Percentiles rank a stretch among this genome's conserved stretches.
phyloP scores from a whole-genome alignment of 2,797 vertebrate species.

The Okamejei kenojei region DNA sequence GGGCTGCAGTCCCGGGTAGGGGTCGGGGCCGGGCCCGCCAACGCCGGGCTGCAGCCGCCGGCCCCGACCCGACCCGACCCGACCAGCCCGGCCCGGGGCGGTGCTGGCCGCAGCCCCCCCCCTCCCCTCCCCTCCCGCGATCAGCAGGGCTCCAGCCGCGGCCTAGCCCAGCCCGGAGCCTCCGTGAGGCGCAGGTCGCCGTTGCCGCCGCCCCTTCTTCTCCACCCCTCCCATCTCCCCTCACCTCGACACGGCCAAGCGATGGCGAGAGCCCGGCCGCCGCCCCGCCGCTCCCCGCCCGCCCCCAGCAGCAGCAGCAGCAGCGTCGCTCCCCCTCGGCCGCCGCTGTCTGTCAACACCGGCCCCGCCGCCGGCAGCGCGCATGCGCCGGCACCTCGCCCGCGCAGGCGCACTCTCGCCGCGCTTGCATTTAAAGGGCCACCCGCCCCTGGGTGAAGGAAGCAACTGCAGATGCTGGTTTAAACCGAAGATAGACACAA shows the following conservation, averaged over 20 bases:
- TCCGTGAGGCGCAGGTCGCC: too few species aligned
- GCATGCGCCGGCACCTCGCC: not conserved
- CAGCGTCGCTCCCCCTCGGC: not conserved
- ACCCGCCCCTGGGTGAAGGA: too few species aligned
- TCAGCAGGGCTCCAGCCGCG: not conserved
- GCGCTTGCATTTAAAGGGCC: too few species aligned
- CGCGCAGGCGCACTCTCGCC: not conserved
- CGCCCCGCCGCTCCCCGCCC: not conserved
- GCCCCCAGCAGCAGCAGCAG: not conserved
- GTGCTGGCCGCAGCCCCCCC: not conserved
- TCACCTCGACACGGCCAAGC: not conserved
- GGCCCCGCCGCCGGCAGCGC: not conserved
- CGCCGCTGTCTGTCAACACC: slow-evolving; percentile 8
- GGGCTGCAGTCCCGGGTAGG: too few species aligned
- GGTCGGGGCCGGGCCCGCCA: not conserved
- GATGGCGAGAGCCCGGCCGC: too few species aligned
- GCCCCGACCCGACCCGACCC: not conserved
- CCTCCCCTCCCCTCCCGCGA: not conserved
- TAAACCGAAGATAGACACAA: too few species aligned
- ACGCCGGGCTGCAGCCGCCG: not conserved
- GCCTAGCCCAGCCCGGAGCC: not conserved
- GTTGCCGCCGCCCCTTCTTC: too few species aligned
- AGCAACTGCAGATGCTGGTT: too few species aligned
- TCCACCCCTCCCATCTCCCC: not conserved
- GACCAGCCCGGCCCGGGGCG: not conserved